Percentiles rank a stretch among this genome's conserved stretches.
Evolutionary conservation across 1,140 invertebrate species (phyloP).

Genomic region (Colletes gigas): DNA sequence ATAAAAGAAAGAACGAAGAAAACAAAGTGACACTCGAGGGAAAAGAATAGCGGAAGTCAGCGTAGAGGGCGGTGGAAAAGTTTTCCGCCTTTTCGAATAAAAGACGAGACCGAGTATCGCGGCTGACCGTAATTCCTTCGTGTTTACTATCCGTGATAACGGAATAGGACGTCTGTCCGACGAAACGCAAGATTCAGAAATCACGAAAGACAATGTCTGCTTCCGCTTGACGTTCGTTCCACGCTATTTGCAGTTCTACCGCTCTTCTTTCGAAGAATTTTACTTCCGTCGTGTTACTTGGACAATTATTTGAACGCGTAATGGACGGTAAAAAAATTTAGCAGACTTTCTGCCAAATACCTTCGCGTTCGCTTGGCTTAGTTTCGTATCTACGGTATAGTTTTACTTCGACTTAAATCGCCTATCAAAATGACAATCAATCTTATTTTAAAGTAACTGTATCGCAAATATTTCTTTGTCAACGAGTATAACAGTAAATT

Average conservation of each 20-base stretch:
- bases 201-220: slow-evolving; percentile 7
- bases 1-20: not conserved
- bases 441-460: too few relatives aligned
- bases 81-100: slow-evolving; percentile 33
- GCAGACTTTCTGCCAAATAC: not conserved
- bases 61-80: not conserved
- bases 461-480: too few relatives aligned
- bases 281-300: not conserved
- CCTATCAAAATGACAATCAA: too few relatives aligned
- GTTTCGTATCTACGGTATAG: not conserved
- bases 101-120: slow-evolving; percentile 29
- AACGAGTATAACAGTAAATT: too few relatives aligned
- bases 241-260: slow-evolving; percentile 9
- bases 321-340: not conserved
- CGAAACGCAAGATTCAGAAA: slow-evolving; percentile 23
- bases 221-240: slow-evolving; percentile 6
- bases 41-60: not conserved
- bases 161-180: slow-evolving; percentile 20
- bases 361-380: not conserved
- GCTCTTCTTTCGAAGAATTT: slow-evolving; percentile 3
- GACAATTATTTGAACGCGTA: slow-evolving; percentile 7
- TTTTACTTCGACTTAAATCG: too few relatives aligned
- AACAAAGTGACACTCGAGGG: not conserved
- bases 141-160: slow-evolving; percentile 47
- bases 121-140: slow-evolving; percentile 33